Base-by-base conservation (phyloP, 2,888 invertebrate species). In the Esperia sulphurella region DNA sequence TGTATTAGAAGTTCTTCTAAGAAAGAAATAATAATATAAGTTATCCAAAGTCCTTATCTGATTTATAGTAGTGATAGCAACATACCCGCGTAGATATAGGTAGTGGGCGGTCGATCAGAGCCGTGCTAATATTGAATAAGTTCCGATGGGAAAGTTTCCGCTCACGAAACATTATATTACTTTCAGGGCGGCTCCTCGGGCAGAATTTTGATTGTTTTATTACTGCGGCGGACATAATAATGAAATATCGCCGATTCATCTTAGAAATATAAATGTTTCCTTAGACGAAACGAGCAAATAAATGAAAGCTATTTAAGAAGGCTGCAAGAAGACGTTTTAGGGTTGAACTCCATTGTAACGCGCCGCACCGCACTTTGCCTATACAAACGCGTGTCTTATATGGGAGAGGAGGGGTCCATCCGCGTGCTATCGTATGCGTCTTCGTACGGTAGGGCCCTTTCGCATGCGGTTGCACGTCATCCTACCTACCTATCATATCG, bases 41-140 rank as follows among this genome's bases (percentile, higher is more conserved):
- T 21, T 21, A 21, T 21, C 21, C 21, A 21, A 21, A 21, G 21
- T 2, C 2, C 21, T 21, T 21, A 21, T 46, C 21, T 65, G 60
- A 77, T 76, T 72, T 71, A 75, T 74, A 50, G 61, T 57, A 59
- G 63, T 65, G 71, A 69, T 71, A 35, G 35, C 1, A 71, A 62
- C 58, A 59, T n/a, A 35, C 6, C 35, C n/a, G 9, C 9, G 65
- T 58, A 52, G 57, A 45, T 51, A 56, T 57, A 52, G n/a, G 65
- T 63, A 53, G 60, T 53, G 63, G 55, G 60, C 57, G 66, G 65
- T 54, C 61, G 59, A 64, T 61, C 65, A 61, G 62, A 63, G 63
- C 65, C 53, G 60, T 59, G 65, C 66, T 83, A 81, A 85, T 87
- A 88, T 87, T 87, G 82, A 84, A 86, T 82, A 87, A 87, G 86